Percentiles rank a stretch among this genome's conserved stretches.
phyloP scores from a whole-genome alignment of 2,888 invertebrate species.

The Galerucella pusilla region DNA sequence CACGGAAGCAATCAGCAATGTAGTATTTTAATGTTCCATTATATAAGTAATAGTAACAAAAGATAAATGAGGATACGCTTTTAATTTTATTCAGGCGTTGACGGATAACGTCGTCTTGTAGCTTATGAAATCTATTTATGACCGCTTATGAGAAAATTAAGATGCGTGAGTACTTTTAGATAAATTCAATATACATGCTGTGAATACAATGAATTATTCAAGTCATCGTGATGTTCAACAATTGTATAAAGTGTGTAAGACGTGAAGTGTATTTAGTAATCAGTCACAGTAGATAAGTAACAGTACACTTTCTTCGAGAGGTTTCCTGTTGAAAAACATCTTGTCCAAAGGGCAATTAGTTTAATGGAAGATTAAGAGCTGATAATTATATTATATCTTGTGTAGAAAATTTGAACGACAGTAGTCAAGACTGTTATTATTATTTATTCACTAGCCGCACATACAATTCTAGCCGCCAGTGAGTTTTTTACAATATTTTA shows the following conservation, averaged over 20 bases:
- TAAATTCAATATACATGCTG: background rate
- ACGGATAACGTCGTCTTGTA: background rate
- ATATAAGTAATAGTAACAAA: too few relatives aligned
- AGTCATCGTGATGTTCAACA: slow-evolving; percentile 1
- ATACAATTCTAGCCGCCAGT: too few relatives aligned
- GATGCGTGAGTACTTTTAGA: background rate
- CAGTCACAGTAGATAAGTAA: background rate
- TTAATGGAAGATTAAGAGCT: background rate
- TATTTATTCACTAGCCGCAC: too few relatives aligned
- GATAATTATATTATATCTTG: background rate
- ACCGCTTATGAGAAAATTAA: background rate
- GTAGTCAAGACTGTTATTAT: too few relatives aligned
- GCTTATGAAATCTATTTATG: background rate
- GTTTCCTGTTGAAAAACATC: background rate
- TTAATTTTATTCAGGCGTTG: background rate
- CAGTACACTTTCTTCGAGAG: background rate
- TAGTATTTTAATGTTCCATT: too few relatives aligned
- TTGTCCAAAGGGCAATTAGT: background rate
- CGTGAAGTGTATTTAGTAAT: background rate
- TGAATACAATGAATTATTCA: slow-evolving; percentile 1
- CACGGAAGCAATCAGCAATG: too few relatives aligned
- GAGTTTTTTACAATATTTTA: too few relatives aligned
- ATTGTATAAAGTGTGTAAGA: slow-evolving; percentile 1
- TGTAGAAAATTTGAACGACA: too few relatives aligned
- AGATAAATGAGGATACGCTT: background rate